Base-by-base conservation (phyloP, 1,140 invertebrate genomes). In the Cherax destructor region DNA sequence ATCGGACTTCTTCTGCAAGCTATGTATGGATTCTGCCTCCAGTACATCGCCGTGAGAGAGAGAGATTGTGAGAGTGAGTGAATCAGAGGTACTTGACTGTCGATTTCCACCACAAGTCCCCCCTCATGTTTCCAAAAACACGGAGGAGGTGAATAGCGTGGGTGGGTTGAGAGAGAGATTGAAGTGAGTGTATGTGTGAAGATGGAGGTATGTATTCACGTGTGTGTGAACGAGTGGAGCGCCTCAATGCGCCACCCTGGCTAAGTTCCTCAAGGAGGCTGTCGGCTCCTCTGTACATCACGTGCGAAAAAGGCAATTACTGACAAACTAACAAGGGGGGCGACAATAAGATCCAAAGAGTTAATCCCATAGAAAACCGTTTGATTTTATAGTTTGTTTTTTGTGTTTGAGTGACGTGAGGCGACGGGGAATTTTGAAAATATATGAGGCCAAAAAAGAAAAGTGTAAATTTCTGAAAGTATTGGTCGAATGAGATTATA, bases 81-180 rank as follows among this genome's bases (percentile, higher is more conserved):
- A 18, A 18, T 69, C 65, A 69, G 65, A 69, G 65, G 65, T 69
- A 69, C 65, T 69, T 69, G 5, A 69, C 11, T 69, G 65, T 18
- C 56, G 56, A 21, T 69, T 69, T 69, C 21, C 21, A 21, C 16
- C 16, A 24, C 52, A 16, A 50, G 30, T 50, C 76, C 10, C 76
- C 76, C 41, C 76, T 78, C 41, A 30, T 78, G 30, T 50, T 78
- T 78, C 76, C 76, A 78, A n/a, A 78, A 78, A 47, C 41, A 78
- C 24, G 76, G 76, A 78, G 47, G 76, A 16, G 30, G 30, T 41
- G 76, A 78, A 50, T 78, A 50, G 30, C 76, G 76, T 78, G 76
- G 76, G 76, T 41, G 47, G 79, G 30, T 7, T 18, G 78, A 52
- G 49, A 59, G 49, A 81, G 49, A 81, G 47, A 52, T 5, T 9